Base-by-base conservation (phyloP, 1,140 invertebrate genomes). In the Drosophila leontia region DNA sequence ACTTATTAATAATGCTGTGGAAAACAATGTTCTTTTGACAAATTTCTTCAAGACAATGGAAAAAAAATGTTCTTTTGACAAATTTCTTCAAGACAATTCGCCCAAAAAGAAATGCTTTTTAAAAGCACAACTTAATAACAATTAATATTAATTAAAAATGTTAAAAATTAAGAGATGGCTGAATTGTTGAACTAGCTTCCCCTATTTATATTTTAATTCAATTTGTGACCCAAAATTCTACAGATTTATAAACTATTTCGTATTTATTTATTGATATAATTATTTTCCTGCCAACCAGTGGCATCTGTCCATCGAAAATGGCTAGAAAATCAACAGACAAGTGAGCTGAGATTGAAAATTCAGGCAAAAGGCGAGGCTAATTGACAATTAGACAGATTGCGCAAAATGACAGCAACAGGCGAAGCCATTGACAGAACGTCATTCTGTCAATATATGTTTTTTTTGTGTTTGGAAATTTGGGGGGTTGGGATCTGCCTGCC, bases 361-460 rank as follows among this genome's bases (percentile, higher is more conserved):
- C 60, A 80, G 34, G 51, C 53, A 47, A 79, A 79, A 79, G 61
- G 64, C 64, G 58, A 75, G 64, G 60, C 80, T 82, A 87, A 86
- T 86, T 86, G 82, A 87, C 82, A 87, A 86, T 87, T 79, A 79
- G 79, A 79, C 83, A 87, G 63, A 77, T 62, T 74, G 70, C 69
- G 50, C 47, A 75, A 75, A 63, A 63, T 65, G 62, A 45, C 56
- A 64, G 58, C 35, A 39, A 34, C 34, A 37, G 34, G 13, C 50
- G 51, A 53, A 50, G 57, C 51, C 51, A 34, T 58, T 70, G 80
- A 78, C 80, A 82, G 75, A 78, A 69, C 80, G 82, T 86, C 82
- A 82, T 50, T 34, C 64, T 82, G 82, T 82, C 78, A 75, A 59
- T 70, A 44, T 34, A 32, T 23, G 51, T 5, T 41, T 12, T 41